Evolutionary conservation across 2,888 invertebrate species (phyloP).

Genomic region (Physocephala rufipes): DNA sequence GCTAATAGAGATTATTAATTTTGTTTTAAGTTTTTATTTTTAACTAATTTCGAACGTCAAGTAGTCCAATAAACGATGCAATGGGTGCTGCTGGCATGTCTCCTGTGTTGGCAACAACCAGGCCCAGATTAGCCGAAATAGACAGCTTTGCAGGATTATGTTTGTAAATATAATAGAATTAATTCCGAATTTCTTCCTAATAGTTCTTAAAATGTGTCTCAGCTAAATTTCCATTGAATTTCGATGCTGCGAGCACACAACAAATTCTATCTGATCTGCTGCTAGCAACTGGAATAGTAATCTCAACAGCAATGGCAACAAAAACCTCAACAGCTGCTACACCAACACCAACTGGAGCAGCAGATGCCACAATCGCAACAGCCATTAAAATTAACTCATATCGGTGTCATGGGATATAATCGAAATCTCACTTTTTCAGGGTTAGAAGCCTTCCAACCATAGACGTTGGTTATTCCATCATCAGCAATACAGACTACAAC

Average conservation of each 20-base stretch:
- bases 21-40: too few relatives aligned
- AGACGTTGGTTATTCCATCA: neutral
- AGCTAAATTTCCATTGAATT: neutral
- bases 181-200: too few relatives aligned
- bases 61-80: too few relatives aligned
- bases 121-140: too few relatives aligned
- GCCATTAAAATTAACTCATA: conserved; percentile 19
- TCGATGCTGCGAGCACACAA: neutral
- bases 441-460: conserved; percentile 9
- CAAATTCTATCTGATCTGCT: neutral
- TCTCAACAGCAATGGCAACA: neutral
- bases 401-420: conserved; percentile 30
- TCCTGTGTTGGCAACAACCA: too few relatives aligned
- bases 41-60: too few relatives aligned
- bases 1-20: too few relatives aligned
- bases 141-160: too few relatives aligned
- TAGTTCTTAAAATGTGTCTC: neutral
- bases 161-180: too few relatives aligned
- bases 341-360: conserved; percentile 7
- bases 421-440: neutral
- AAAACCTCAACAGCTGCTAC: neutral
- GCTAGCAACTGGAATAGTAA: too few relatives aligned
- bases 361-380: conserved; percentile 9
- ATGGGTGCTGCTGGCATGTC: too few relatives aligned
- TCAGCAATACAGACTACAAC: conserved; percentile 8